Percentiles rank a stretch among this genome's conserved stretches.
phyloP scores from a whole-genome alignment of 2,113 vertebrate species.

The Antidorcas marsupialis region DNA sequence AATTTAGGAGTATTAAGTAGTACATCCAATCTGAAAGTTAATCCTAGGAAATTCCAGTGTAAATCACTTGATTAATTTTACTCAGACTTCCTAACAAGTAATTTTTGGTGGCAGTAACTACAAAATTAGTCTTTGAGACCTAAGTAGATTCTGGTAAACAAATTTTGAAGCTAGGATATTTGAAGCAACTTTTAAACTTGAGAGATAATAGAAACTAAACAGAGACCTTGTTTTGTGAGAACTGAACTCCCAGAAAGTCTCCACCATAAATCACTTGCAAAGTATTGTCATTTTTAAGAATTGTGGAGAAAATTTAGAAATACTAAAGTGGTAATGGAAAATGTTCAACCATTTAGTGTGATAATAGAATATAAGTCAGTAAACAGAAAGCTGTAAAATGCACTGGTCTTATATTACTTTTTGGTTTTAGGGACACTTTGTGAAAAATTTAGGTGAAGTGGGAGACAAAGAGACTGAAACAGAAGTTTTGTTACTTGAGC shows the following conservation, averaged over 20 bases:
- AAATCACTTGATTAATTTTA: constrained; percentile 7
- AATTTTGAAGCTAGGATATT: not conserved
- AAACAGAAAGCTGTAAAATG: not conserved
- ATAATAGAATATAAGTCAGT: not conserved
- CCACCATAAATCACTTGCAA: not conserved
- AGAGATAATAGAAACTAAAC: not conserved
- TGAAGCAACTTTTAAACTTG: constrained; percentile 1
- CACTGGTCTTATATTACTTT: not conserved
- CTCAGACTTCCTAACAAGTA: not conserved
- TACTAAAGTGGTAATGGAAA: not conserved
- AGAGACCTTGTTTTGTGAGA: not conserved
- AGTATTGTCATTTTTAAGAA: not conserved
- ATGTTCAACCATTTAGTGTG: not conserved
- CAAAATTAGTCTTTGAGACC: not conserved
- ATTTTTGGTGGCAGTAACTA: not conserved
- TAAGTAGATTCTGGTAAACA: not conserved
- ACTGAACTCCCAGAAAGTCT: not conserved
- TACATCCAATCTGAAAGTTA: not conserved
- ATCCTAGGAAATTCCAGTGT: not conserved
- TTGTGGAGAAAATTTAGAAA: not conserved
- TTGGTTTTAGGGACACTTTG: constrained; percentile 93
- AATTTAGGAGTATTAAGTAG: not conserved
- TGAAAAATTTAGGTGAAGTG: constrained; percentile 90
- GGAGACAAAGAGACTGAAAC: constrained; percentile 96
- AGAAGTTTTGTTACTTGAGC: constrained; percentile 95